These are phyloP conservation scores for Drosophila mayri DNA, from an alignment of 1,140 invertebrate genomes.

Conservation along the genomic window DNA sequence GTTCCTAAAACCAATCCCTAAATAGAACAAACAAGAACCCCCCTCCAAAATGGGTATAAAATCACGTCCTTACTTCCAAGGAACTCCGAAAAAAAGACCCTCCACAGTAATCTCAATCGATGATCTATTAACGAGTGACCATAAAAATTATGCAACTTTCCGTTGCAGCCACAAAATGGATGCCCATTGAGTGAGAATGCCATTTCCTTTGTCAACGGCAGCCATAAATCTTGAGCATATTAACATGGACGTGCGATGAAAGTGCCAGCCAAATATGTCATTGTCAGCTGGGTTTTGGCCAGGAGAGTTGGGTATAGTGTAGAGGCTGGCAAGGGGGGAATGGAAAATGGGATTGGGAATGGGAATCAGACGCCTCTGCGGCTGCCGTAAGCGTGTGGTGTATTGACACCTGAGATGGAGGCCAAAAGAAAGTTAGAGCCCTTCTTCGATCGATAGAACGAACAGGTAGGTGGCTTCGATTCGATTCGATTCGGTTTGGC, in stretches of 20 bases:
- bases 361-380: slow-evolving; percentile 57
- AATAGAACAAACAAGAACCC: slow-evolving; percentile 18
- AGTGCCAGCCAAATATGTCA: slow-evolving; percentile 82
- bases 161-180: slow-evolving; percentile 70
- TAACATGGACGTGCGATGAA: slow-evolving; percentile 82
- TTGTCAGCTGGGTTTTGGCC: slow-evolving; percentile 60
- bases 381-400: slow-evolving; percentile 61
- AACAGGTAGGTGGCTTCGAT: slow-evolving; percentile 36
- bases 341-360: slow-evolving; percentile 12
- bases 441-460: slow-evolving; percentile 30
- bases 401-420: slow-evolving; percentile 72
- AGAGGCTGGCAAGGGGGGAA: background rate
- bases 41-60: slow-evolving; percentile 15
- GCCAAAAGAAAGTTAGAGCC: slow-evolving; percentile 43
- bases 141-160: slow-evolving; percentile 79
- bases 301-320: slow-evolving; percentile 3
- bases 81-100: slow-evolving; percentile 48
- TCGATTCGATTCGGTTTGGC: slow-evolving; percentile 37
- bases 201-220: slow-evolving; percentile 73
- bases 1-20: background rate
- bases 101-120: slow-evolving; percentile 74
- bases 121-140: slow-evolving; percentile 77
- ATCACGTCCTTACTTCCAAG: slow-evolving; percentile 45
- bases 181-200: slow-evolving; percentile 63
- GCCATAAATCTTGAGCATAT: slow-evolving; percentile 79